Conservation (phyloP, 2,113 vertebrate species). For the Montifringilla adamsi region DNA sequence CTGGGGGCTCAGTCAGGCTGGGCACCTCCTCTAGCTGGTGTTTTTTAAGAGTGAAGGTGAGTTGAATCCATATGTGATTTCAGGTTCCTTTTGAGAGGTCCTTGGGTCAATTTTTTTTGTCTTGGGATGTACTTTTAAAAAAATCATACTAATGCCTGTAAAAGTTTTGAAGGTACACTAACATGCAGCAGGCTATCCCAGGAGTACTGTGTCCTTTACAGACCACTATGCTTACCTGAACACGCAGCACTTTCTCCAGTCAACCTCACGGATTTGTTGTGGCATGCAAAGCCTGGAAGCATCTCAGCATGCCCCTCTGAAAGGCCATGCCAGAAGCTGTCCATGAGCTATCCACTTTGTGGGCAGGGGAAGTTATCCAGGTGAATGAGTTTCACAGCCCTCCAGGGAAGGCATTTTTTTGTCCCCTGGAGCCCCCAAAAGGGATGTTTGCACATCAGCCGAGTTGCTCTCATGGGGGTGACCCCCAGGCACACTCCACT, state of each 20-base stretch:
- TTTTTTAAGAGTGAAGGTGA: background rate
- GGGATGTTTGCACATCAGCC: background rate
- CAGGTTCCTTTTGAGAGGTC: background rate
- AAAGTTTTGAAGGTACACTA: background rate
- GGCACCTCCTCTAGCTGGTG: background rate
- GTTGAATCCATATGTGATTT: background rate
- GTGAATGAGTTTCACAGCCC: background rate
- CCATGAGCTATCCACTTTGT: background rate
- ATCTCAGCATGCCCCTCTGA: background rate
- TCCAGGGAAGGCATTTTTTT: background rate
- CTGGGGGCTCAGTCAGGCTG: background rate
- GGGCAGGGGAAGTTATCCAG: background rate
- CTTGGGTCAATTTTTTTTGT: background rate
- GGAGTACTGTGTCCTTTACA: background rate
- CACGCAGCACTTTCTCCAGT: accelerated
- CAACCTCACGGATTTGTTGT: background rate
- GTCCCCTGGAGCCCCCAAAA: background rate
- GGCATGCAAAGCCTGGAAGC: background rate
- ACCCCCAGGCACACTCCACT: background rate
- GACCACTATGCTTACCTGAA: background rate
- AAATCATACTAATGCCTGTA: background rate
- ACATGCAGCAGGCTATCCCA: background rate
- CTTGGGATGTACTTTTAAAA: background rate
- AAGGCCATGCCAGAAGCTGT: background rate
- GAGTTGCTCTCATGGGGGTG: background rate